These are phyloP conservation scores for Orthosia cruda DNA, from an alignment of 2,888 invertebrate species.

Conservation along the genomic window DNA sequence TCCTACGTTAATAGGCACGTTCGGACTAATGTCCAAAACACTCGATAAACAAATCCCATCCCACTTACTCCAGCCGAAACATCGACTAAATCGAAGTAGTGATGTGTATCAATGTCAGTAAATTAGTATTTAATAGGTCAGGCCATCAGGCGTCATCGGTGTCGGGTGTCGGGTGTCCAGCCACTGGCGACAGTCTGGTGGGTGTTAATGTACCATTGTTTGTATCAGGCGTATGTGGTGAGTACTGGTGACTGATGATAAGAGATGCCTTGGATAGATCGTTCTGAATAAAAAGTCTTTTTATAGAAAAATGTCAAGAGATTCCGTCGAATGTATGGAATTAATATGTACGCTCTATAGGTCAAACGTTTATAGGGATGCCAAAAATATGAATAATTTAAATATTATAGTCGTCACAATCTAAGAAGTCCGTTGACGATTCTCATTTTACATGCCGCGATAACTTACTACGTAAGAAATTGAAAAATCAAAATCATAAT, in stretches of 20 bases:
- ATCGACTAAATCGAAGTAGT: slow-evolving; percentile 61
- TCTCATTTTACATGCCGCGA: too few relatives aligned
- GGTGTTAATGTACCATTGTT: slow-evolving; percentile 62
- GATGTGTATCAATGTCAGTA: slow-evolving; percentile 63
- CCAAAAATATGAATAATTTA: too few relatives aligned
- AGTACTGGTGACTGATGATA: slow-evolving; percentile 27
- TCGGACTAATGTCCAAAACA: not conserved
- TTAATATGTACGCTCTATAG: too few relatives aligned
- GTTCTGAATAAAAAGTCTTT: not conserved
- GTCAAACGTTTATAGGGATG: too few relatives aligned
- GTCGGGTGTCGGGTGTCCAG: slow-evolving; percentile 54
- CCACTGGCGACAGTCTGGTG: slow-evolving; percentile 61
- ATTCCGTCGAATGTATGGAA: too few relatives aligned
- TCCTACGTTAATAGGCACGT: not conserved
- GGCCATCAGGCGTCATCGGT: slow-evolving; percentile 61
- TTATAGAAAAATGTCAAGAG: too few relatives aligned
- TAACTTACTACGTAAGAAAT: too few relatives aligned
- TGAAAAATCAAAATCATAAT: too few relatives aligned
- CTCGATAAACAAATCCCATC: slow-evolving; percentile 19
- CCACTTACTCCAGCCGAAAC: slow-evolving; percentile 29
- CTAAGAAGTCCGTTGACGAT: too few relatives aligned
- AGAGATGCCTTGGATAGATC: slow-evolving; percentile 27
- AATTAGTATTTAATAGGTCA: slow-evolving; percentile 71
- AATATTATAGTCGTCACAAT: too few relatives aligned
- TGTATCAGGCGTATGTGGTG: slow-evolving; percentile 30